Evolutionary conservation across 1,140 invertebrate genomes (phyloP), one percentile per base, ranked within the genome.

Genomic region (Bradynema listronoti): DNA sequence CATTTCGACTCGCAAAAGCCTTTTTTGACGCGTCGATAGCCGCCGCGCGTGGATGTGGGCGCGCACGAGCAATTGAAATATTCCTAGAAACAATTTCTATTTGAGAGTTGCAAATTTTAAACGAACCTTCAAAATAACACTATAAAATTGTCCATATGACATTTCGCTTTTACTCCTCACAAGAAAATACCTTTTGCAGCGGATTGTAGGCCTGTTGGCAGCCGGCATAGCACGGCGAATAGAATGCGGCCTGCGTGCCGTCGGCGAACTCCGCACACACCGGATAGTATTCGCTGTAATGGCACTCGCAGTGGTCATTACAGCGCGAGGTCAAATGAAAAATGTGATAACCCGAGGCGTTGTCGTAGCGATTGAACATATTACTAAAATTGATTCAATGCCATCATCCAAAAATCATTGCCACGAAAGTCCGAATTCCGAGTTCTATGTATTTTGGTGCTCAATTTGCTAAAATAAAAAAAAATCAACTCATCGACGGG

Each of bases 1-100:
- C 74, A 77, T 47, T 77, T 78, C 7, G 73, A 75, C 51, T 77
- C 74, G 45, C 74, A 77, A 47, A 71, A 73, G 0, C 74, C 74
- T 30, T 73, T 73, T 49, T 78, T 77, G 1, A 76, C 75, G 11
- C 65, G 52, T 24, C 63, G 33, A 24, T 60, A 43, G 14, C 57
- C 62, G 9, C 72, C 68, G 30, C 63, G 72, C 0, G 72, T 78
- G 11, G 58, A 55, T 7, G 41, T 45, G 9, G 75, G 75, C 25
- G 67, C 75, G 45, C 74, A 77, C 16, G 51, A 59, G 43, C 74
- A 77, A 43, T 78, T 66, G 11, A 34, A 50, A 45, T 77, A 77
- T 11, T 68, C 65, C 68, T 69, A 19, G 36, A 69, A 63, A 56
- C 39, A 62, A 1, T 25, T 32, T 1, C 1, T 4, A 58, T 58